A percentile compares a stretch with the other conserved stretches of the same genome.
These are phyloP conservation scores for Zaprionus lineosus DNA, from an alignment of 2,888 invertebrate genomes.

Conservation along the genomic window DNA sequence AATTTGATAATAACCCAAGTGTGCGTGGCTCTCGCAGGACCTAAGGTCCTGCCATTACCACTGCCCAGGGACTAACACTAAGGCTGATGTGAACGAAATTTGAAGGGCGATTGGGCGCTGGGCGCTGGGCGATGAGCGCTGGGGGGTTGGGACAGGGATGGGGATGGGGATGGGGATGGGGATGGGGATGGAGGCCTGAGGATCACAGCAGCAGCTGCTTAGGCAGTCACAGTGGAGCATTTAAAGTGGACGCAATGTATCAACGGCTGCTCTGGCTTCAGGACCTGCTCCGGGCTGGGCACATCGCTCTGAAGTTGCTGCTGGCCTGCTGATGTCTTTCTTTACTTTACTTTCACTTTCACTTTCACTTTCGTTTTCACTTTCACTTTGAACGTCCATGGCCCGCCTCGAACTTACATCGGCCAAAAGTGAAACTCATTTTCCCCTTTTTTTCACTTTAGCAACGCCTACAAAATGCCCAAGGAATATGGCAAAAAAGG, in stretches of 20 bases:
- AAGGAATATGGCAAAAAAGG: slow-evolving; percentile 19
- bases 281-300: background rate
- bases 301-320: background rate
- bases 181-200: too few species aligned
- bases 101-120: background rate
- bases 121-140: too few species aligned
- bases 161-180: too few species aligned
- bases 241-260: slow-evolving; percentile 77
- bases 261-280: slow-evolving; percentile 55
- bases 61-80: background rate
- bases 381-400: slow-evolving; percentile 44
- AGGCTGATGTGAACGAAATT: background rate
- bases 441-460: slow-evolving; percentile 59
- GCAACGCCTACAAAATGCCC: slow-evolving; percentile 37
- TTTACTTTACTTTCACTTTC: slow-evolving; percentile 42
- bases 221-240: slow-evolving; percentile 69
- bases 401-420: background rate
- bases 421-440: slow-evolving; percentile 72
- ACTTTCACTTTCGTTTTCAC: slow-evolving; percentile 43
- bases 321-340: slow-evolving; percentile 46
- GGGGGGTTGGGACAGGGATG: background rate
- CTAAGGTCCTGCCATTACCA: slow-evolving; percentile 21
- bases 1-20: slow-evolving; percentile 73
- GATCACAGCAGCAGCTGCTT: slow-evolving; percentile 62
- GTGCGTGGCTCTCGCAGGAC: slow-evolving; percentile 51